phyloP scores from a whole-genome alignment of 2,888 invertebrate genomes.

The Hedya salicella region DNA sequence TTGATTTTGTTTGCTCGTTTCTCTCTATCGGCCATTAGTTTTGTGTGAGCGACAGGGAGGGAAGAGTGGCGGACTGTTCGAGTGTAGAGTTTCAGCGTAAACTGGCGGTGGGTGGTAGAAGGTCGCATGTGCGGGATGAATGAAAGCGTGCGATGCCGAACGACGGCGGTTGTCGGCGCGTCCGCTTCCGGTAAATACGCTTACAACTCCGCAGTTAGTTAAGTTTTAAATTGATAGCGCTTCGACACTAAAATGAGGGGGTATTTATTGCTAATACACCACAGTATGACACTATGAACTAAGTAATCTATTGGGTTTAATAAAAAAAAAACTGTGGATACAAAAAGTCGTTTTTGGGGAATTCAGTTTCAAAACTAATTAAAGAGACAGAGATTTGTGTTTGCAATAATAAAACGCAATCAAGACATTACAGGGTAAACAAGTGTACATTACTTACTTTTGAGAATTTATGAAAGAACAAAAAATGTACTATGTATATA shows the following conservation, averaged over 20 bases:
- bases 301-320: too few relatives aligned
- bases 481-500: too few relatives aligned
- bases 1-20: constrained; percentile 79
- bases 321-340: too few relatives aligned
- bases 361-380: too few relatives aligned
- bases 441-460: too few relatives aligned
- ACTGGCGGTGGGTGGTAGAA: constrained; percentile 63
- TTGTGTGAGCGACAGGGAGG: constrained; percentile 64
- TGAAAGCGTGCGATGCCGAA: constrained; percentile 84
- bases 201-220: constrained; percentile 79
- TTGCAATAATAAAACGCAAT: too few relatives aligned
- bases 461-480: too few relatives aligned
- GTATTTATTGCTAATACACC: constrained; percentile 9
- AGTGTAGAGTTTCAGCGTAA: constrained; percentile 81
- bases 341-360: too few relatives aligned
- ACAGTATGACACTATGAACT: neutral
- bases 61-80: constrained; percentile 68
- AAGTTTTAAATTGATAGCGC: constrained; percentile 63
- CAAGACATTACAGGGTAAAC: too few relatives aligned
- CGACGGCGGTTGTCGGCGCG: constrained; percentile 82
- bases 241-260: constrained; percentile 44
- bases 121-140: constrained; percentile 79
- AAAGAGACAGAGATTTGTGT: too few relatives aligned
- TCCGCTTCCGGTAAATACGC: constrained; percentile 83
- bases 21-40: constrained; percentile 60